Evolutionary conservation across 1,140 invertebrate genomes (phyloP).

Genomic region (Coptotermes formosanus): DNA sequence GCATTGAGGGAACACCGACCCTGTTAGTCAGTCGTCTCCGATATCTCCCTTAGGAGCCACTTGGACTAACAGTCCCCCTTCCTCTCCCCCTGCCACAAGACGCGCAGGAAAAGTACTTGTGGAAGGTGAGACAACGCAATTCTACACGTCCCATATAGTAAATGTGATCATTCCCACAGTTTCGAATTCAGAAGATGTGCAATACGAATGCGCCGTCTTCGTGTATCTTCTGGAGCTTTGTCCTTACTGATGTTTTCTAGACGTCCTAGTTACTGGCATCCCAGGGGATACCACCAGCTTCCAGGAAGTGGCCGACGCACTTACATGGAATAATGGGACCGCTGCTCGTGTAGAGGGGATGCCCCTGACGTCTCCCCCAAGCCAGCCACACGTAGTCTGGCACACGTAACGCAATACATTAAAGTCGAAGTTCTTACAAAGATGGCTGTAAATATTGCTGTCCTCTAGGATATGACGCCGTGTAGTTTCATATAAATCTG

Average conservation of each 20-base stretch:
- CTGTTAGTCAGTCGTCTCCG: conserved; percentile 10
- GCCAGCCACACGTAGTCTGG: too few relatives aligned
- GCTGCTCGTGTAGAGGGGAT: neutral
- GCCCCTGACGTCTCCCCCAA: neutral
- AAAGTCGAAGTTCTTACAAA: too few relatives aligned
- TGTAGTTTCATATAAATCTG: too few relatives aligned
- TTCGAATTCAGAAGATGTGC: neutral
- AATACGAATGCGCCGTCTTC: conserved; percentile 5
- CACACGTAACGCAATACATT: too few relatives aligned
- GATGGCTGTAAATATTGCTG: too few relatives aligned
- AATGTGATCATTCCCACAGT: neutral
- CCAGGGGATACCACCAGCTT: neutral
- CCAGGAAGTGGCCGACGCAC: neutral
- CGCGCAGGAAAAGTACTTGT: neutral
- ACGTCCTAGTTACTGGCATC: neutral
- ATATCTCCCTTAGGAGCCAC: conserved; percentile 19
- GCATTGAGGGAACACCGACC: neutral
- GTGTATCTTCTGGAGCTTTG: neutral
- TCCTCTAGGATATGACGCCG: too few relatives aligned
- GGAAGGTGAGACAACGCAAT: neutral
- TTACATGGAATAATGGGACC: neutral
- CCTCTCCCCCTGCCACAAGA: neutral
- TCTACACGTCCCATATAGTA: neutral
- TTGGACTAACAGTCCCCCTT: neutral
- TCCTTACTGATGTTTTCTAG: neutral